Base-by-base conservation (phyloP, 2,113 vertebrate genomes). In the Thamnaconus septentrionalis region DNA sequence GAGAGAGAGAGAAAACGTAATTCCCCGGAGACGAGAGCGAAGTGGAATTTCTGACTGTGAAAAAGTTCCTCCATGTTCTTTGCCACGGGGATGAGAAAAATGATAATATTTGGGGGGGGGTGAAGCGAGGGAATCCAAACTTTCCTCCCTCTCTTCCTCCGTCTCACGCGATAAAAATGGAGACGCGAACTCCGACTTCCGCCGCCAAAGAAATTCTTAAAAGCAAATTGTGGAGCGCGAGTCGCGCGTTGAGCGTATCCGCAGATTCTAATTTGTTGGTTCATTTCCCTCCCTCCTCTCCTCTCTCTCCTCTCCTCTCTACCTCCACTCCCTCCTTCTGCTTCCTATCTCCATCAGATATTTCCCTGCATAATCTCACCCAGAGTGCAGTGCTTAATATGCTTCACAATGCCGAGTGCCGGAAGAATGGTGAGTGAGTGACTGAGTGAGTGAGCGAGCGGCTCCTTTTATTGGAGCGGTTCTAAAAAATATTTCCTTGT, bases 11-110 rank as follows among this genome's bases (percentile, higher is more conserved):
- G 18, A 31, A 81, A 84, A 81, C 41, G 43, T 71, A 1, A 82
- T 56, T 84, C 77, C 79, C 58, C 50, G 41, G 65, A 76, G 73
- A 61, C 57, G 80, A 76, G 58, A 61, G 51, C 12, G 43, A 78
- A 76, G 66, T 72, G 3, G 5, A 71, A 76, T 53, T 56, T 66
- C 41, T 67, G 41, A 53, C 61, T 75, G 9, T 9, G 44, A 66
- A 70, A 80, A 76, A 62, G 48, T 44, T 69, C 31, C 18, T 66
- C 57, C 46, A 48, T 54, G 46, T 63, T 73, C 59, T 78, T 46
- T 9, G 60, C 57, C 57, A 61, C 6, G 8, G 57, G 65, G 73
- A 56, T 51, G 6, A 54, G 66, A 65, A 71, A 58, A 5, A 1
- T 18, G 6, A 78, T 62, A 11, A 65, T 48, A 47, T 75, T 63